A percentile compares a stretch with the other conserved stretches of the same genome.
Conservation (phyloP, 2,888 invertebrate genomes). For the Alitta virens region DNA sequence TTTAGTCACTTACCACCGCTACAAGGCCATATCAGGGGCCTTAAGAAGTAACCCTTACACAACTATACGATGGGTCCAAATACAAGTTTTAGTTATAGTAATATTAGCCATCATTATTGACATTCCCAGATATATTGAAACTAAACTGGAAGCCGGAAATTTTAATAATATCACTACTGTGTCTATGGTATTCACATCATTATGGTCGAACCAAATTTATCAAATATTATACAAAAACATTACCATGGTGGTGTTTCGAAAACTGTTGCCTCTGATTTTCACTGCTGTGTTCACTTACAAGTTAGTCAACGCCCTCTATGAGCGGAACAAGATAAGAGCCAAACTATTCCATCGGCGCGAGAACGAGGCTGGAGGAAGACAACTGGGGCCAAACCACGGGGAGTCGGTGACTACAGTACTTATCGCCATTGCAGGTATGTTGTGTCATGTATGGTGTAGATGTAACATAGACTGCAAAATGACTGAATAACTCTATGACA, state of each 20-base stretch:
- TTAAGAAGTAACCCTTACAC: neutral
- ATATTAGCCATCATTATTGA: neutral
- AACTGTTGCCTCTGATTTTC: constrained; percentile 6
- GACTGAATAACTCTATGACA: no score
- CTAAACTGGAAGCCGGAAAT: neutral
- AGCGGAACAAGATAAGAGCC: neutral
- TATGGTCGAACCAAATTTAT: constrained; percentile 2
- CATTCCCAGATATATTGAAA: constrained; percentile 8
- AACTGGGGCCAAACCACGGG: no score
- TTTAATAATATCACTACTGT: neutral
- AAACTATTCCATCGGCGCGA: neutral
- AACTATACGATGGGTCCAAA: neutral
- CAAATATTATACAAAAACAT: constrained; percentile 12
- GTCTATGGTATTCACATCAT: neutral
- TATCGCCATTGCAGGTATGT: no score
- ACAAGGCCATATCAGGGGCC: constrained; percentile 1
- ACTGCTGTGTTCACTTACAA: neutral
- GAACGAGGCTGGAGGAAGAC: no score
- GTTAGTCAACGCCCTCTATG: neutral
- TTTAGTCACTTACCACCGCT: constrained; percentile 8
- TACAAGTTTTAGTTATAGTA: neutral
- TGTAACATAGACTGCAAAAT: no score
- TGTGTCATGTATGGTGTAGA: no score
- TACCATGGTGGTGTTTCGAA: constrained; percentile 5
- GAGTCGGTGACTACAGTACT: no score